Evolutionary conservation across 2,113 vertebrate genomes (phyloP).

Genomic region (Bostrychus sinensis): DNA sequence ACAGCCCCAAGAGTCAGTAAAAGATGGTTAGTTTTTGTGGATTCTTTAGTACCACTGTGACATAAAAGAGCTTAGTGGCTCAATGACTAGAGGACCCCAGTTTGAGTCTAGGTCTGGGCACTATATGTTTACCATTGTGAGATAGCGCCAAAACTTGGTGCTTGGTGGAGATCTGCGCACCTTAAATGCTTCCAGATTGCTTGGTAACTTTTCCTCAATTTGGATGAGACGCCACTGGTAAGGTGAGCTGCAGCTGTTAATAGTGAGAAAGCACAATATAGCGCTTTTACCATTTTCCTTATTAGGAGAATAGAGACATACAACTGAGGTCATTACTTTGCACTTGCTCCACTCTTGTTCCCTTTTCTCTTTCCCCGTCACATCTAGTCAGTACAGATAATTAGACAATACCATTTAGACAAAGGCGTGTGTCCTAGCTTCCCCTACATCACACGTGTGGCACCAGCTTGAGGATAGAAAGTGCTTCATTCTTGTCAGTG

Average conservation of each 20-base stretch:
- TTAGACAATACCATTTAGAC: slow-evolving; percentile 5
- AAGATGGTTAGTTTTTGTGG: no score
- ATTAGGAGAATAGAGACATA: neutral
- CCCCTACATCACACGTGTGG: slow-evolving; percentile 6
- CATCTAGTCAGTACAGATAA: neutral
- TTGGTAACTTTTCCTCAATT: neutral
- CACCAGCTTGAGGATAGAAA: slow-evolving; percentile 7
- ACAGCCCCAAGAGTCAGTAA: no score
- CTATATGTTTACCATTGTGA: neutral
- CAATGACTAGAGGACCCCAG: no score
- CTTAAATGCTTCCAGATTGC: neutral
- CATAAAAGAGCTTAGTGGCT: no score
- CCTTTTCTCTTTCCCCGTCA: neutral
- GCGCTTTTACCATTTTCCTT: neutral
- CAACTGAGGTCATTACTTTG: slow-evolving; percentile 4
- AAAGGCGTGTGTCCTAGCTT: neutral
- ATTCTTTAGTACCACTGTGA: no score
- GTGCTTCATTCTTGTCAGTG: slow-evolving; percentile 30
- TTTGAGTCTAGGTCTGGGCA: neutral
- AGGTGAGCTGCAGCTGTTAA: neutral
- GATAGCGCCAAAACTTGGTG: no score
- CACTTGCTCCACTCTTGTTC: neutral
- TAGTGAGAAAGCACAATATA: neutral
- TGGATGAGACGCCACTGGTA: neutral
- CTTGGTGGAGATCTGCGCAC: no score